Evolutionary conservation across 2,797 vertebrate genomes (phyloP).

Genomic region (Cephalopachus bancanus): DNA sequence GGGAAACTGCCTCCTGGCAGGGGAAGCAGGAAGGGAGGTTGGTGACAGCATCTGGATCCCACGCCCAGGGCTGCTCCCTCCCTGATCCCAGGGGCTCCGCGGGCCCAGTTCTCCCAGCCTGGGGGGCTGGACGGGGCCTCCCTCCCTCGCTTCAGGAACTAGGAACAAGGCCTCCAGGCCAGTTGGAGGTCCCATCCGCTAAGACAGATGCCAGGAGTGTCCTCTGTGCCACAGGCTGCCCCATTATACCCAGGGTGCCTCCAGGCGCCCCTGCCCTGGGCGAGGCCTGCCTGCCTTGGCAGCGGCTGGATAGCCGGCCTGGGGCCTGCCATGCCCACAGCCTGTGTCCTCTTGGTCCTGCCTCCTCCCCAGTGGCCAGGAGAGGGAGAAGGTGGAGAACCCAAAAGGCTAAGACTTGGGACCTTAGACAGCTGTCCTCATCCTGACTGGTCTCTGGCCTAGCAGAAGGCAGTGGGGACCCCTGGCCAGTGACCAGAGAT

Average conservation of each 20-base stretch:
- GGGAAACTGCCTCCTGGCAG: conserved; percentile 96
- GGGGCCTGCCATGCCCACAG: background rate
- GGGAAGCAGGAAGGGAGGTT: conserved; percentile 7
- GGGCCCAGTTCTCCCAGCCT: too few relatives aligned
- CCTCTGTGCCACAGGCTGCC: background rate
- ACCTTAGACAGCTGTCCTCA: background rate
- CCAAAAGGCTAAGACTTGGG: background rate
- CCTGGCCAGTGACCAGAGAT: background rate
- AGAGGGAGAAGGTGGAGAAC: rapidly evolving
- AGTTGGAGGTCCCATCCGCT: background rate
- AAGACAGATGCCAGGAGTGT: background rate
- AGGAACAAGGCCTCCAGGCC: background rate
- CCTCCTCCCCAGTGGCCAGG: background rate
- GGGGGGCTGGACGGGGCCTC: too few relatives aligned
- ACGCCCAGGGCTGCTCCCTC: background rate
- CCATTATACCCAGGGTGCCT: background rate
- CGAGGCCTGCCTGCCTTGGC: conserved; percentile 50
- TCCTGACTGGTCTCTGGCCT: background rate
- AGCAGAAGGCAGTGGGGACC: background rate
- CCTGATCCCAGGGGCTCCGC: rapidly evolving
- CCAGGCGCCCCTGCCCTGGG: background rate
- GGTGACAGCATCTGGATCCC: background rate
- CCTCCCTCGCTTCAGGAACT: background rate
- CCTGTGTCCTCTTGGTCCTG: rapidly evolving
- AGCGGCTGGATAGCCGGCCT: conserved; percentile 52